A percentile compares a stretch with the other conserved stretches of the same genome.
These are phyloP conservation scores for Danaus plexippus DNA, from an alignment of 1,140 invertebrate species.

Conservation along the genomic window DNA sequence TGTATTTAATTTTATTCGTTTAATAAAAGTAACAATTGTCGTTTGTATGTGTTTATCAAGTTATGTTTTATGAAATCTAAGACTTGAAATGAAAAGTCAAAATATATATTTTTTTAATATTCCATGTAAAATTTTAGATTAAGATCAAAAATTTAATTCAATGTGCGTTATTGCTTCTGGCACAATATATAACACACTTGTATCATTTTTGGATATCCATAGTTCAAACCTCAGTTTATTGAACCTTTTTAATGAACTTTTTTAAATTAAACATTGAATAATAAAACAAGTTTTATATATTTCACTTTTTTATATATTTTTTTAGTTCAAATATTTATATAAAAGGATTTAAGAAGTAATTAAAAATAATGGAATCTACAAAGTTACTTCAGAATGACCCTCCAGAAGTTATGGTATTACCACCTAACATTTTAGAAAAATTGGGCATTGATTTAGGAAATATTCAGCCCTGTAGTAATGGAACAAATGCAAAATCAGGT, in stretches of 20 bases:
- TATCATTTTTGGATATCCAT: constrained; percentile 11
- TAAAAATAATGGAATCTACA: too few relatives aligned
- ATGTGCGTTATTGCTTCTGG: neutral
- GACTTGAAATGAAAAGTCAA: neutral
- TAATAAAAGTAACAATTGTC: too few relatives aligned
- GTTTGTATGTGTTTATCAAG: too few relatives aligned
- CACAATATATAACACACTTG: constrained; percentile 1
- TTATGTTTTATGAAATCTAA: neutral
- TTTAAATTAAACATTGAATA: neutral
- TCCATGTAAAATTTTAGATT: constrained; percentile 15
- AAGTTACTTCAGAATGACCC: constrained; percentile 20
- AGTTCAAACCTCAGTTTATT: constrained; percentile 22
- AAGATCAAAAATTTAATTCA: constrained; percentile 16
- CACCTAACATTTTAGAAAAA: constrained; percentile 60
- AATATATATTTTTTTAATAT: constrained; percentile 24
- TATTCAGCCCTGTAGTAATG: constrained; percentile 15
- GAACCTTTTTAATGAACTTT: constrained; percentile 12
- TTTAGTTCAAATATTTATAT: too few relatives aligned
- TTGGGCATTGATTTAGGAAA: constrained; percentile 56
- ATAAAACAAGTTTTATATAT: too few relatives aligned
- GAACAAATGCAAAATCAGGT: constrained; percentile 6
- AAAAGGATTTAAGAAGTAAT: too few relatives aligned
- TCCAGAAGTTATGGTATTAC: constrained; percentile 54
- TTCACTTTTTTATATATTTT: too few relatives aligned
- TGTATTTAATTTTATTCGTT: too few relatives aligned